Base-by-base conservation (phyloP, 2,113 vertebrate species). In the Salvelinus fontinalis region DNA sequence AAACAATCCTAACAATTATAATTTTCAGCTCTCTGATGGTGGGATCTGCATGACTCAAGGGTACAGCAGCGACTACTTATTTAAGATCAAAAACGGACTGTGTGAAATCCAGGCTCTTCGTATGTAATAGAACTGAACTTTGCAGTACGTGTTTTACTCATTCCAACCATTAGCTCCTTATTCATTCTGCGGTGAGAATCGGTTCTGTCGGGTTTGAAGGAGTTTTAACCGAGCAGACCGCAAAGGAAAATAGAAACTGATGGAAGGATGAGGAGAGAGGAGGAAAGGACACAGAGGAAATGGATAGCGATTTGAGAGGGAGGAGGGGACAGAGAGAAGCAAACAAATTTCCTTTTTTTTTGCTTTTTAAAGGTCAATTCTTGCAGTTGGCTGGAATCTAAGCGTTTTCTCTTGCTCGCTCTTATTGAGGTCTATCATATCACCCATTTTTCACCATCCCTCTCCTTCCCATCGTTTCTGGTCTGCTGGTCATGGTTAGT, bases 381-480 rank as follows among this genome's bases (percentile, higher is more conserved):
- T 84, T 79, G 75, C 77, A 81, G 81, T 86, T 84, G 84, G 79
- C 77, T 90, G 76, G 75, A 85, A 81, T 80, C 76, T 81, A 83
- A 92, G 86, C 78, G 84, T 85, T 84, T 82, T 81, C 73, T 59
- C 24, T 54, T 27, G 44, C 69, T 54, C 76, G 69, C 59, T 20
- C 18, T 48, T 49, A 54, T 54, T 54, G 49, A 74, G 84, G 27
- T 80, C 69, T 68, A 75, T 81, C 72, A 73, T 82, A 80, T 79
- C 84, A 82, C 80, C 83, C 75, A 76, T 74, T 81, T 62, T 7
- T 62, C 18, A 8, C 20, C 7, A 6, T 62, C n/a, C n/a, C 59
- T 62, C 34, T 48, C 71, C 81, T 67, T 72, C 72, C 84, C 75
- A 78, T 83, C 59, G 2, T 78, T 80, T 73, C 78, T 83, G 84